Percentiles rank a stretch among this genome's conserved stretches.
These are phyloP conservation scores for Hirtodrosophila confusa DNA, from an alignment of 2,888 invertebrate species.

Conservation along the genomic window DNA sequence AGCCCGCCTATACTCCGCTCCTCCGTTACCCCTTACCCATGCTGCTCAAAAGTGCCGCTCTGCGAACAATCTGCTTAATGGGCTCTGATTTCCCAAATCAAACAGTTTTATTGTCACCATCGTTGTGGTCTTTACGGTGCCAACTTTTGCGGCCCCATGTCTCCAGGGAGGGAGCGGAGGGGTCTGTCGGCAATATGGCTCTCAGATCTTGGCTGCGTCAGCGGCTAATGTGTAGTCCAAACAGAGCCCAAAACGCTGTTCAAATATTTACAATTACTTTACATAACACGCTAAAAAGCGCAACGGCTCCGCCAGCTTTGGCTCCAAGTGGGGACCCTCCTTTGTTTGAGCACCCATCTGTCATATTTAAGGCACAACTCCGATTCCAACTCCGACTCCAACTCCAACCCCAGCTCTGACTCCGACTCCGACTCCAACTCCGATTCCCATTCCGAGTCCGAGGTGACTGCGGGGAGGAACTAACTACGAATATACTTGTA, in stretches of 20 bases:
- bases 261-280: constrained; percentile 74
- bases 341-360: constrained; percentile 62
- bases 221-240: constrained; percentile 54
- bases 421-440: too few relatives aligned
- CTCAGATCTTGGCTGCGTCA: constrained; percentile 33
- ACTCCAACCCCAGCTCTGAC: constrained; percentile 2
- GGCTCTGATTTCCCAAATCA: constrained; percentile 71
- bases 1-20: neutral
- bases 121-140: constrained; percentile 48
- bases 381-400: constrained; percentile 33
- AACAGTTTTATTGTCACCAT: constrained; percentile 71
- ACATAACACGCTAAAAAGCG: constrained; percentile 55
- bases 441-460: too few relatives aligned
- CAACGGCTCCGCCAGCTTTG: constrained; percentile 24
- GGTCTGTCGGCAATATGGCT: constrained; percentile 9
- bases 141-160: constrained; percentile 55
- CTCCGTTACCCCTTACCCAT: neutral
- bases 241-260: constrained; percentile 46
- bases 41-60: neutral
- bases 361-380: constrained; percentile 68
- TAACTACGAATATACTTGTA: too few relatives aligned
- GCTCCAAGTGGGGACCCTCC: neutral
- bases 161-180: too few relatives aligned
- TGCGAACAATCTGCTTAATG: constrained; percentile 59
- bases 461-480: too few relatives aligned